Evolutionary conservation across 2,113 vertebrate genomes (phyloP).

Genomic region (Megalops atlanticus): DNA sequence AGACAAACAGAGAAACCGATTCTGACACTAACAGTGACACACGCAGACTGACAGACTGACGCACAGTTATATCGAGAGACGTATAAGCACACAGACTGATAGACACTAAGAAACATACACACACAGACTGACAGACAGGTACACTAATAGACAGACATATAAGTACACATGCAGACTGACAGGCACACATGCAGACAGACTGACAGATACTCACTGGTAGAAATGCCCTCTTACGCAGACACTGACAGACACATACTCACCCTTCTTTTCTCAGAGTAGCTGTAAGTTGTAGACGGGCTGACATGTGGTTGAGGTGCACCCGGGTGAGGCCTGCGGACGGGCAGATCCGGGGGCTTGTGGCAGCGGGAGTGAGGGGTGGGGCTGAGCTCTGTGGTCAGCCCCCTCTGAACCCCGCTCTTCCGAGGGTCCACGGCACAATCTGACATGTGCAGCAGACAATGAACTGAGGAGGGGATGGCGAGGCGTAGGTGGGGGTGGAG

Average conservation of each 20-base stretch:
- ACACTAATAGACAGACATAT: too few species aligned
- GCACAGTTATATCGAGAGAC: too few species aligned
- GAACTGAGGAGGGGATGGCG: slow-evolving; percentile 39
- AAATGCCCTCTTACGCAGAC: too few species aligned
- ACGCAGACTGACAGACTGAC: too few species aligned
- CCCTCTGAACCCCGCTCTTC: slow-evolving; percentile 40
- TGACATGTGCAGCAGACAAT: slow-evolving; percentile 59
- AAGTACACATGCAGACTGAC: too few species aligned
- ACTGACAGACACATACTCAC: too few species aligned
- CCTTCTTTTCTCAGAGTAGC: too few species aligned
- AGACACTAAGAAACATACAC: not conserved
- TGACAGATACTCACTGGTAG: too few species aligned
- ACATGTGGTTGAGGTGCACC: not conserved
- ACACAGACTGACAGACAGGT: not conserved
- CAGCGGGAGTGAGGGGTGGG: not conserved
- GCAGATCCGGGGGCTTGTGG: too few species aligned
- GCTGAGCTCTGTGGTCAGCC: not conserved
- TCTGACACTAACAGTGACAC: too few species aligned
- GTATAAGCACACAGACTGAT: not conserved
- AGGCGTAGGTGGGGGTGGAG: slow-evolving; percentile 23
- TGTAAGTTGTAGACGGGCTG: not conserved
- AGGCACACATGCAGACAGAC: too few species aligned
- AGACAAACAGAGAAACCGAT: too few species aligned
- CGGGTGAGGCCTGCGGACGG: not conserved
- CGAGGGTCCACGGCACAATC: slow-evolving; percentile 47